These are phyloP conservation scores for Drosophila rufa DNA, from an alignment of 1,140 invertebrate species.

Conservation along the genomic window DNA sequence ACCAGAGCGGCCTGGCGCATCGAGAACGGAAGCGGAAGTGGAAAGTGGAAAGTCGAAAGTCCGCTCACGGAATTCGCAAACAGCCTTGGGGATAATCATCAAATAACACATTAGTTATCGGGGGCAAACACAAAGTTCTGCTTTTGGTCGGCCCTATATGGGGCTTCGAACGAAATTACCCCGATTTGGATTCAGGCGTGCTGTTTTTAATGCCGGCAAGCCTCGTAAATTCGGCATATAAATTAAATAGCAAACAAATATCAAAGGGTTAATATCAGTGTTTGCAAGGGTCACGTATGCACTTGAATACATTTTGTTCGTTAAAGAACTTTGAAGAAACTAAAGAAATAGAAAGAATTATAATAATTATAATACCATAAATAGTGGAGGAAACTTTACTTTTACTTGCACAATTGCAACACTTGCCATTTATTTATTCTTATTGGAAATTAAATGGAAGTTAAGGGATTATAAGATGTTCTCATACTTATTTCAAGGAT, in stretches of 20 bases:
- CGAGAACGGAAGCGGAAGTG: conserved; percentile 51
- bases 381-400: too few species aligned
- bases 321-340: neutral
- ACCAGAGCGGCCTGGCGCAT: neutral
- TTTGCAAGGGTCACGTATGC: conserved; percentile 30
- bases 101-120: conserved; percentile 70
- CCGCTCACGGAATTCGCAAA: conserved; percentile 48
- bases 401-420: too few species aligned
- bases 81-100: conserved; percentile 57
- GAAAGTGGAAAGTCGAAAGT: conserved; percentile 36
- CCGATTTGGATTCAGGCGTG: conserved; percentile 43
- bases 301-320: neutral
- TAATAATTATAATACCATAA: too few species aligned
- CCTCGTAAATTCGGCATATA: conserved; percentile 74
- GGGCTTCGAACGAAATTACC: conserved; percentile 56
- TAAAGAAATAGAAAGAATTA: too few species aligned
- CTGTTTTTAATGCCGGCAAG: conserved; percentile 74
- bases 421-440: too few species aligned
- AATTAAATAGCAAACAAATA: conserved; percentile 77
- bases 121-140: conserved; percentile 54
- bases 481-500: too few species aligned
- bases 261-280: conserved; percentile 67
- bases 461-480: too few species aligned
- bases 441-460: too few species aligned
- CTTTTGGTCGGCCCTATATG: conserved; percentile 43